Evolutionary conservation across 2,113 vertebrate genomes (phyloP).

Genomic region (Microtus montanus): DNA sequence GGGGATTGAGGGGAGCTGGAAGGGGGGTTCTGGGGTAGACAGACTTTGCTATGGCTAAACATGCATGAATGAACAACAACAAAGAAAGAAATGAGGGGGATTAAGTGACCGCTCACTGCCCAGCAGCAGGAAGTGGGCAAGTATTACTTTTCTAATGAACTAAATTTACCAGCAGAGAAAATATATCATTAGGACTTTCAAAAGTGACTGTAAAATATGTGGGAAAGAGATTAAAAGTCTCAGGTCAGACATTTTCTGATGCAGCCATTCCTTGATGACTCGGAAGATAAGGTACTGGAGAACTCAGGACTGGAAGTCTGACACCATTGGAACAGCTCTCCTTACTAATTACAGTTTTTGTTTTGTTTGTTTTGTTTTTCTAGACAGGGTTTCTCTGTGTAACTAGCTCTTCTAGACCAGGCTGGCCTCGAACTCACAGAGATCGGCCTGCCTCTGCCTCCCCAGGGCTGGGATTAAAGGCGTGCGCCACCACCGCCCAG

Average conservation of each 20-base stretch:
- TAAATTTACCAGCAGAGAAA: constrained; percentile 8
- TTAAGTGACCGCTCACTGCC: constrained; percentile 9
- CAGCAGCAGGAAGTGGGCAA: constrained; percentile 29
- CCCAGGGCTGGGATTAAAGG: too few relatives aligned
- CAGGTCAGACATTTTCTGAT: not conserved
- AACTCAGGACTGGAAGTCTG: not conserved
- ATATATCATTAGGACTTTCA: constrained; percentile 33
- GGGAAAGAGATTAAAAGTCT: not conserved
- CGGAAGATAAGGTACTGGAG: not conserved
- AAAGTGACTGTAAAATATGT: constrained; percentile 1
- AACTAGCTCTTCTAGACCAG: too few relatives aligned
- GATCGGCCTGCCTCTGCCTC: too few relatives aligned
- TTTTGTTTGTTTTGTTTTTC: too few relatives aligned
- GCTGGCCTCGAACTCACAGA: too few relatives aligned
- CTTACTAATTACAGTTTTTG: not conserved
- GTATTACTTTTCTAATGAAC: constrained; percentile 18
- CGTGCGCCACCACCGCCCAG: rapidly evolving
- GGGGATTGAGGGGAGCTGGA: not conserved
- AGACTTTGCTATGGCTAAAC: not conserved
- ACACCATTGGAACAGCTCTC: not conserved
- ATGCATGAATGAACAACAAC: not conserved
- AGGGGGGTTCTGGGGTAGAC: not conserved
- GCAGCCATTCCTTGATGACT: constrained; percentile 17
- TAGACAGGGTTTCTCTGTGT: too few relatives aligned
- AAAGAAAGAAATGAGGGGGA: not conserved